Evolutionary conservation across 2,113 vertebrate species (phyloP).

Genomic region (Bos javanicus): DNA sequence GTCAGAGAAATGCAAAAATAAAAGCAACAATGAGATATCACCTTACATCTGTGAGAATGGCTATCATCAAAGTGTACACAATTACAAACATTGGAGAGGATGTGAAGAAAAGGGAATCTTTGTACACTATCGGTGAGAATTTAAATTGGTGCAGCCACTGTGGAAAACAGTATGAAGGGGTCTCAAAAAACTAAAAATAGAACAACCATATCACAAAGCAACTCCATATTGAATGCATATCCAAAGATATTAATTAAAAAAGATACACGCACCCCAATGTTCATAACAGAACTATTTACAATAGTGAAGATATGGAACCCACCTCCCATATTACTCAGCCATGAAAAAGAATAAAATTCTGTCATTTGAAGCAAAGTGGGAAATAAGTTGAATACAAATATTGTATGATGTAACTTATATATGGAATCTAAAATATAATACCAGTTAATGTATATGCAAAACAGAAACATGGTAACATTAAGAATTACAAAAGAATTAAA

Average conservation of each 20-base stretch:
- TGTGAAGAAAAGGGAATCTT: background rate
- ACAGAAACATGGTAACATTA: background rate
- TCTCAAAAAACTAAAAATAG: background rate
- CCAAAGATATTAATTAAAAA: background rate
- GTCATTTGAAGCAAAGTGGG: background rate
- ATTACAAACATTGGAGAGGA: background rate
- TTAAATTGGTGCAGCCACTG: background rate
- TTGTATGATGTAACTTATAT: background rate
- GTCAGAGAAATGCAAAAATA: background rate
- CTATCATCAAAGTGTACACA: background rate
- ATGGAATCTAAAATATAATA: background rate
- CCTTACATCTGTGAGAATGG: background rate
- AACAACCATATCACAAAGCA: background rate
- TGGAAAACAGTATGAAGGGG: background rate
- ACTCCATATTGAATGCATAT: background rate
- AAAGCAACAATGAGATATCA: background rate
- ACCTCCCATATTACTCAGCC: background rate
- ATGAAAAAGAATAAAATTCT: background rate
- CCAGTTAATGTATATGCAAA: background rate
- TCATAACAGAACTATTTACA: background rate
- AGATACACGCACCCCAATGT: background rate
- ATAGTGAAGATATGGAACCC: background rate
- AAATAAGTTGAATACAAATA: background rate
- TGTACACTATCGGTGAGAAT: background rate
- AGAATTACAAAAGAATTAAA: slow-evolving; percentile 22